phyloP scores from a whole-genome alignment of 1,140 invertebrate species.

The Zophobas atratus region DNA sequence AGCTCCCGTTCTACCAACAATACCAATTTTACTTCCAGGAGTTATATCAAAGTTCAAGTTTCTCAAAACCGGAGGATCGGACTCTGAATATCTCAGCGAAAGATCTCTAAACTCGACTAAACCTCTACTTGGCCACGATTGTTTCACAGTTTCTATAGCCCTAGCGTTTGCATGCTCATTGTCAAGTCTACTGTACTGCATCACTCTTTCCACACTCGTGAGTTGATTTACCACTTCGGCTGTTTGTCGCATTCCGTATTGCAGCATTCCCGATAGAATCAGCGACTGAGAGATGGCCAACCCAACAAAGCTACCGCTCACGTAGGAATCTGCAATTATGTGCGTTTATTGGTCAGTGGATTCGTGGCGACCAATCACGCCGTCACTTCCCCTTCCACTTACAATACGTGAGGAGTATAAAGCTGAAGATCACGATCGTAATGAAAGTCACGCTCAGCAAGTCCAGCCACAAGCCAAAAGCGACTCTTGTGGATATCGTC shows the following conservation, averaged over 20 bases:
- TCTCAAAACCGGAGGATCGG: constrained; percentile 79
- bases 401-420: constrained; percentile 72
- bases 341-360: no score
- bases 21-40: constrained; percentile 74
- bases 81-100: constrained; percentile 76
- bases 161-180: constrained; percentile 66
- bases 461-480: constrained; percentile 88
- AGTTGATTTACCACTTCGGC: constrained; percentile 89
- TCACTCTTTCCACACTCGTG: constrained; percentile 85
- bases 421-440: constrained; percentile 80
- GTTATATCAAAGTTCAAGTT: constrained; percentile 75
- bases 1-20: constrained; percentile 84
- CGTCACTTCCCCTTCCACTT: constrained; percentile 20
- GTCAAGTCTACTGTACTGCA: constrained; percentile 82
- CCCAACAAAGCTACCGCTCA: constrained; percentile 77
- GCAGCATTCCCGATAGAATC: constrained; percentile 87
- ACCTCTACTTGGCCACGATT: constrained; percentile 61
- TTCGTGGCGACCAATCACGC: no score
- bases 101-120: constrained; percentile 77
- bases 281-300: constrained; percentile 88
- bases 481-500: constrained; percentile 80
- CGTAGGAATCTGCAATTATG: constrained; percentile 42
- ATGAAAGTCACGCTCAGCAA: constrained; percentile 80
- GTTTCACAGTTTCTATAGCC: constrained; percentile 42
- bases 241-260: constrained; percentile 87